Percentiles rank a stretch among this genome's conserved stretches.
These are phyloP conservation scores for Perca fluviatilis DNA, from an alignment of 2,113 vertebrate species.

Conservation along the genomic window DNA sequence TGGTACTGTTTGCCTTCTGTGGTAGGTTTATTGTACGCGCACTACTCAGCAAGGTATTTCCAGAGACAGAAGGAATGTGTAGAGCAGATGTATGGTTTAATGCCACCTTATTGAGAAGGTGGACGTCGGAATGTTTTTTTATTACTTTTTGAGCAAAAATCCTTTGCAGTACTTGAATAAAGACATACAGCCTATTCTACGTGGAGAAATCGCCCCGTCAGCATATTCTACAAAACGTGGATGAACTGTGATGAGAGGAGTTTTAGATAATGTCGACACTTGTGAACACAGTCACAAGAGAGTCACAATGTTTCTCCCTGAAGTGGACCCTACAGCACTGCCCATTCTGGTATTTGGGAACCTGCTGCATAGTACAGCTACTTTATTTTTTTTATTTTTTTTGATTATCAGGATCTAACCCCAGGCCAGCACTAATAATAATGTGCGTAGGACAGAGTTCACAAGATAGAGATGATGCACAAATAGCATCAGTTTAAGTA, in stretches of 20 bases:
- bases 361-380: slow-evolving; percentile 56
- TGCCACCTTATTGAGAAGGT: slow-evolving; percentile 68
- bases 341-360: slow-evolving; percentile 55
- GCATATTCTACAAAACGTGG: slow-evolving; percentile 66
- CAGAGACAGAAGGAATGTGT: slow-evolving; percentile 84
- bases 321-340: slow-evolving; percentile 64
- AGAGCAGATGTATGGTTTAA: slow-evolving; percentile 74
- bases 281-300: slow-evolving; percentile 76
- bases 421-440: slow-evolving; percentile 20
- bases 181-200: slow-evolving; percentile 84
- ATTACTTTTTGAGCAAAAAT: slow-evolving; percentile 80
- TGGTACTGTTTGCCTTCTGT: slow-evolving; percentile 89
- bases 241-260: slow-evolving; percentile 67
- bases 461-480: slow-evolving; percentile 29
- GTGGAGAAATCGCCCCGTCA: slow-evolving; percentile 74
- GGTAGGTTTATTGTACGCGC: slow-evolving; percentile 82
- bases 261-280: slow-evolving; percentile 65
- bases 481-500: slow-evolving; percentile 38
- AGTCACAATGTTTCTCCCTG: slow-evolving; percentile 75
- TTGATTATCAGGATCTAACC: slow-evolving; percentile 46
- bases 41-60: slow-evolving; percentile 82
- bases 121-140: slow-evolving; percentile 76
- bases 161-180: slow-evolving; percentile 86
- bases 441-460: slow-evolving; percentile 23
- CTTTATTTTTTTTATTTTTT: slow-evolving; percentile 31